A percentile compares a stretch with the other conserved stretches of the same genome.
Evolutionary conservation across 2,113 vertebrate species (phyloP).

Genomic region (Pleuronectes platessa): DNA sequence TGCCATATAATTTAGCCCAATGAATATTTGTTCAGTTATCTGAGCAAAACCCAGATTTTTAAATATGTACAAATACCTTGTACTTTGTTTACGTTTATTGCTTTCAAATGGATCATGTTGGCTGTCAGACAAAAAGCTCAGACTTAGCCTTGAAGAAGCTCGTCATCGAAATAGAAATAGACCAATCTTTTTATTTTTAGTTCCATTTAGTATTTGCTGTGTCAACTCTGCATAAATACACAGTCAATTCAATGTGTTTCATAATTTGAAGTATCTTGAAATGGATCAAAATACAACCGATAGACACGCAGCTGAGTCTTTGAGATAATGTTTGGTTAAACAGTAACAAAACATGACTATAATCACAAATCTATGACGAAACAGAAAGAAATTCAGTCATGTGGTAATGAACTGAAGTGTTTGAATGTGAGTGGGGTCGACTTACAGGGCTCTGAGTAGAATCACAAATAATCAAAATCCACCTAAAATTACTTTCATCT

Average conservation of each 20-base stretch:
- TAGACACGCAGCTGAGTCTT: too few relatives aligned
- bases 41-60: not conserved
- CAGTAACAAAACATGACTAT: too few relatives aligned
- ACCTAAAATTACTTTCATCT: not conserved
- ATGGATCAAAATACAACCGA: too few relatives aligned
- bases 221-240: not conserved
- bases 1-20: not conserved
- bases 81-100: not conserved
- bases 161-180: not conserved
- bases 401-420: not conserved
- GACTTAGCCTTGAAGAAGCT: not conserved
- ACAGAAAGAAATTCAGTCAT: not conserved
- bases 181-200: not conserved
- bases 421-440: not conserved
- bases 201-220: not conserved
- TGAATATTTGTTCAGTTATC: conserved; percentile 7
- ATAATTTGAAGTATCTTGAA: too few relatives aligned
- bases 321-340: too few relatives aligned
- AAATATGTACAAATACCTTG: not conserved
- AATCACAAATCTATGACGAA: not conserved
- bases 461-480: not conserved
- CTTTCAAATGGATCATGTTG: not conserved
- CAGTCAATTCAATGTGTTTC: not conserved
- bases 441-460: too few relatives aligned
- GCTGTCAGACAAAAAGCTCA: not conserved